Percentiles rank a stretch among this genome's conserved stretches.
These are phyloP conservation scores for Melanophora roralis DNA, from an alignment of 2,888 invertebrate genomes.

Conservation along the genomic window DNA sequence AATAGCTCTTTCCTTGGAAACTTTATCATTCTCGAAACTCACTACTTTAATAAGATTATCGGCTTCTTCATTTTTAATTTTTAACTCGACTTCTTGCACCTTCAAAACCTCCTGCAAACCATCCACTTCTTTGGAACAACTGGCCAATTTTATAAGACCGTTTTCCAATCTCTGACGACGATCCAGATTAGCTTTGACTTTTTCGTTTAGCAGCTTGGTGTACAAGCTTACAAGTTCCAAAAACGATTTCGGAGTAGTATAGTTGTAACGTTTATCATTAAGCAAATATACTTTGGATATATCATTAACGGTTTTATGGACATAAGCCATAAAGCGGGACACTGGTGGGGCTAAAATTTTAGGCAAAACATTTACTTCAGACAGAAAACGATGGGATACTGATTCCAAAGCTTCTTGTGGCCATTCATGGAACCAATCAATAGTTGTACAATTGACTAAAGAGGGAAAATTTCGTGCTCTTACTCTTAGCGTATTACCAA, in stretches of 20 bases:
- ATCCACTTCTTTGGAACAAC: constrained; percentile 91
- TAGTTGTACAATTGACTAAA: constrained; percentile 92
- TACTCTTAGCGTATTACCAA: constrained; percentile 90
- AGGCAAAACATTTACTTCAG: constrained; percentile 81
- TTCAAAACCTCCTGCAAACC: constrained; percentile 85
- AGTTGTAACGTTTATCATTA: constrained; percentile 94
- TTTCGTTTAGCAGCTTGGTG: constrained; percentile 83
- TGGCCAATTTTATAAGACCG: constrained; percentile 90
- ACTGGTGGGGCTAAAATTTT: constrained; percentile 81
- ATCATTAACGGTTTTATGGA: constrained; percentile 91
- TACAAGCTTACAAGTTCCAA: constrained; percentile 93
- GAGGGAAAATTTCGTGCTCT: constrained; percentile 96
- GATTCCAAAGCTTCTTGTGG: constrained; percentile 93
- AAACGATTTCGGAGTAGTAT: constrained; percentile 97
- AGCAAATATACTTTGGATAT: constrained; percentile 88
- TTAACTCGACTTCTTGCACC: constrained; percentile 88
- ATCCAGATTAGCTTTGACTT: constrained; percentile 83
- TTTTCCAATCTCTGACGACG: constrained; percentile 90
- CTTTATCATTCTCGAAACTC: constrained; percentile 93
- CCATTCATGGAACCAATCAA: constrained; percentile 99
- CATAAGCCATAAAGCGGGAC: constrained; percentile 92
- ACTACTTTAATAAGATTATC: constrained; percentile 92
- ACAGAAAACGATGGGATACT: constrained; percentile 89
- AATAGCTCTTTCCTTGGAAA: constrained; percentile 89
- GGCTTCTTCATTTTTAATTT: constrained; percentile 92